phyloP scores from a whole-genome alignment of 2,888 invertebrate genomes.

The Ophioninae sp. region DNA sequence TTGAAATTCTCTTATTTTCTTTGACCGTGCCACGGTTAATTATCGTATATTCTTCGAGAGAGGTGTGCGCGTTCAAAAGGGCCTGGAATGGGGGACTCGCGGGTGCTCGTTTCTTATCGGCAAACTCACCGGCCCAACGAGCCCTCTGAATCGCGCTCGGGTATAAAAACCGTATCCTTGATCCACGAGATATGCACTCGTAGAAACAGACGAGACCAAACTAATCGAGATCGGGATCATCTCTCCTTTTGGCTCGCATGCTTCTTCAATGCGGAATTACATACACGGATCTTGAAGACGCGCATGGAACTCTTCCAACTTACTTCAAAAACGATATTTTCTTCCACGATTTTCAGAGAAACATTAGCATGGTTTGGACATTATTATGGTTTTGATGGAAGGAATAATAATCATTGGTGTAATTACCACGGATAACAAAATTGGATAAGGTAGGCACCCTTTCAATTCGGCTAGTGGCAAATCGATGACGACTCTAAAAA shows the following conservation, averaged over 20 bases:
- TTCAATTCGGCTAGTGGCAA: too few relatives aligned
- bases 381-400: too few relatives aligned
- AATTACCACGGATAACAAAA: too few relatives aligned
- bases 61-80: constrained; percentile 7
- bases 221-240: constrained; percentile 23
- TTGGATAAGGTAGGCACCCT: too few relatives aligned
- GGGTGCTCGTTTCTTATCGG: constrained; percentile 42
- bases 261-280: not conserved
- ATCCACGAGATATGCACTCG: constrained; percentile 20
- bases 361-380: too few relatives aligned
- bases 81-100: constrained; percentile 2
- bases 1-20: constrained; percentile 40
- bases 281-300: not conserved
- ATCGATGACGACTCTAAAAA: too few relatives aligned
- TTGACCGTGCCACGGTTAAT: constrained; percentile 47
- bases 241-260: not conserved
- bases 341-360: too few relatives aligned
- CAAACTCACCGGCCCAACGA: constrained; percentile 43
- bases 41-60: constrained; percentile 58
- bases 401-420: too few relatives aligned
- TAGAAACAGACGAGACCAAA: constrained; percentile 11
- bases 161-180: constrained; percentile 10
- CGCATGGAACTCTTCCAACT: not conserved
- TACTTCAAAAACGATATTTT: not conserved
- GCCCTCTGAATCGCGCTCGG: constrained; percentile 23